phyloP scores from a whole-genome alignment of 2,888 invertebrate genomes.

The Mimumesa dahlbomi region DNA sequence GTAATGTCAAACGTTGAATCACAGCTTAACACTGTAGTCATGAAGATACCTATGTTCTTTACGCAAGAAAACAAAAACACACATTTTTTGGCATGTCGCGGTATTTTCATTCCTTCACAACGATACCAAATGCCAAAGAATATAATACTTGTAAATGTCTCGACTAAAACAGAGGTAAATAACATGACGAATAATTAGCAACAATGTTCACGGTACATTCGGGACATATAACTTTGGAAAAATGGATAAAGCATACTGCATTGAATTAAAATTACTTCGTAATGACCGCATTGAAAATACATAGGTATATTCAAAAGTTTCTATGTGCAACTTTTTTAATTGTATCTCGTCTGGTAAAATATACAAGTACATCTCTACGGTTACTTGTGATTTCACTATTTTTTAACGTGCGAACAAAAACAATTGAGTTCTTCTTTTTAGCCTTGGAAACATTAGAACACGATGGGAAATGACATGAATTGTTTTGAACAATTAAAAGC shows the following conservation, averaged over 20 bases:
- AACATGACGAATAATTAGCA: no score
- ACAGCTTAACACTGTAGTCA: slow-evolving; percentile 33
- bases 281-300: no score
- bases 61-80: slow-evolving; percentile 1
- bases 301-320: slow-evolving; percentile 46
- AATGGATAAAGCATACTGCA: neutral
- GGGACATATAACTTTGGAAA: no score
- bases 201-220: neutral
- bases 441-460: slow-evolving; percentile 19
- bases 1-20: slow-evolving; percentile 33
- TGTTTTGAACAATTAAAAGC: slow-evolving; percentile 12
- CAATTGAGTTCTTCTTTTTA: no score
- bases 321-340: slow-evolving; percentile 28
- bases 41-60: slow-evolving; percentile 48
- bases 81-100: slow-evolving; percentile 3
- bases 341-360: slow-evolving; percentile 31
- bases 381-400: slow-evolving; percentile 36
- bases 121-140: neutral
- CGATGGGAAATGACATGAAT: slow-evolving; percentile 18
- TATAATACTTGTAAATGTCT: neutral
- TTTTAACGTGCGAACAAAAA: slow-evolving; percentile 41
- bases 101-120: neutral
- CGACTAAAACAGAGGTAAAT: no score
- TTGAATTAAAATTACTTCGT: no score
- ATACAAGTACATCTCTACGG: slow-evolving; percentile 31